phyloP scores from a whole-genome alignment of 2,888 invertebrate species.

The Drosophila pseudotakahashii region DNA sequence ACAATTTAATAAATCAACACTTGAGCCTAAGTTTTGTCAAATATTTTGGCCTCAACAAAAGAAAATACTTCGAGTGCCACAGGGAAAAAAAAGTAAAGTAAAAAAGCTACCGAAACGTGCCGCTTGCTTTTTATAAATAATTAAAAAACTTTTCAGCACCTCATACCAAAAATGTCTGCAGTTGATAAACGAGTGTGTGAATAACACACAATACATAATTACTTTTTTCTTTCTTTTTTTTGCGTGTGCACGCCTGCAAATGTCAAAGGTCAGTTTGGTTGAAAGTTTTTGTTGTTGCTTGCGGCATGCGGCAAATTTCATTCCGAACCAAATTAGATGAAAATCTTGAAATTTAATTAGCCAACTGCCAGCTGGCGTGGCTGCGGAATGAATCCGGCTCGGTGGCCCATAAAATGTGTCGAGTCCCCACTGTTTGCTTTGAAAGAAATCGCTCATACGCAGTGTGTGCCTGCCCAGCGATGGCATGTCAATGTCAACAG shows the following conservation, averaged over 20 bases:
- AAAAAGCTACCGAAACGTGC: slow-evolving; percentile 28
- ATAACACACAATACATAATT: slow-evolving; percentile 35
- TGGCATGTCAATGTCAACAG: slow-evolving; percentile 72
- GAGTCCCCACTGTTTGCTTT: slow-evolving; percentile 16
- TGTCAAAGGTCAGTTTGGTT: slow-evolving; percentile 43
- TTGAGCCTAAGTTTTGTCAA: slow-evolving; percentile 43
- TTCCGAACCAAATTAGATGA: slow-evolving; percentile 55
- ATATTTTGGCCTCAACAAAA: slow-evolving; percentile 40
- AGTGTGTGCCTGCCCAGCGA: slow-evolving; percentile 36
- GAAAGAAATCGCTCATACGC: slow-evolving; percentile 71
- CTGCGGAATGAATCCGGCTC: too few relatives aligned
- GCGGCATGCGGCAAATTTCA: slow-evolving; percentile 37
- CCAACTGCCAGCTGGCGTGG: slow-evolving; percentile 51
- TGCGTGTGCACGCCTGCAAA: slow-evolving; percentile 24
- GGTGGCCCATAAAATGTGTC: slow-evolving; percentile 15
- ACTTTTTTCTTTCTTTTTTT: slow-evolving; percentile 12
- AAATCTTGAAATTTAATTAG: slow-evolving; percentile 67
- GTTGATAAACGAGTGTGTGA: slow-evolving; percentile 46
- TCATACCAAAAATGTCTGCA: slow-evolving; percentile 18
- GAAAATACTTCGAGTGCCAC: slow-evolving; percentile 34
- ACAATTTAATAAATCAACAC: slow-evolving; percentile 46
- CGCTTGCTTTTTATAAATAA: slow-evolving; percentile 39
- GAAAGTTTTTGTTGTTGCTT: slow-evolving; percentile 43
- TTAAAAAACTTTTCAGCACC: slow-evolving; percentile 45
- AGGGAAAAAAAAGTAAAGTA: slow-evolving; percentile 9